Base-by-base conservation (phyloP, 1,140 invertebrate species). In the Eubasilissa regina region DNA sequence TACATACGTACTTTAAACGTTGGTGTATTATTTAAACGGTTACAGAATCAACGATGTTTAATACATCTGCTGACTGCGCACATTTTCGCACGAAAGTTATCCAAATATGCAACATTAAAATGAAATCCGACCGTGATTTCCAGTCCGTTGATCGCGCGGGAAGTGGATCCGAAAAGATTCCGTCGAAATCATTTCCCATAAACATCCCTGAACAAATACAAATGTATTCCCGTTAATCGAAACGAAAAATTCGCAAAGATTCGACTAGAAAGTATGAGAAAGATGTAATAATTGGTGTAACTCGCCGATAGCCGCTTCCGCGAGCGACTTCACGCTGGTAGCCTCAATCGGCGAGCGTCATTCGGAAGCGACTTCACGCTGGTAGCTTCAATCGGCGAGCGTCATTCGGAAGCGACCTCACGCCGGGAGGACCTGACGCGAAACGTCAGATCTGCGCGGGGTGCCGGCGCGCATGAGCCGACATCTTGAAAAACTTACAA, bases 271-370 rank as follows among this genome's bases (percentile, higher is more conserved):
- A 72, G 19, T 72, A 53, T 15, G 43, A 45, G 43, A 72, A 48
- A 72, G 11, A 53, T 72, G 17, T 53, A 72, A 72, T 72, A 72
- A 72, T 72, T 43, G 35, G 68, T 51, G 56, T 44, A 10, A 58
- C 7, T 56, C 15, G 58, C 12, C 17, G 8, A n/a, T n/a, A 13
- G 43, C 6, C 3, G 58, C n/a, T 64, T 6, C 11, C n/a, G 21
- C 21, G 19, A 64, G n/a, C 13, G 25, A 21, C 15, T 13, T 64
- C 60, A 64, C 43, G 75, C 75, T 47, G 60, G 43, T 17, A 13
- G 13, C 11, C 45, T 51, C 76, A 35, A 25, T 43, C 76, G 62
- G 17, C 13, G 75, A 4, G 75, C 58, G 25, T 6, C 13, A 44
- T 60, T 60, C 15, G 58, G 11, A 8, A 25, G 4, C 62, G 55